Evolutionary conservation across 2,113 vertebrate genomes (phyloP).

Genomic region (Lampris incognitus): DNA sequence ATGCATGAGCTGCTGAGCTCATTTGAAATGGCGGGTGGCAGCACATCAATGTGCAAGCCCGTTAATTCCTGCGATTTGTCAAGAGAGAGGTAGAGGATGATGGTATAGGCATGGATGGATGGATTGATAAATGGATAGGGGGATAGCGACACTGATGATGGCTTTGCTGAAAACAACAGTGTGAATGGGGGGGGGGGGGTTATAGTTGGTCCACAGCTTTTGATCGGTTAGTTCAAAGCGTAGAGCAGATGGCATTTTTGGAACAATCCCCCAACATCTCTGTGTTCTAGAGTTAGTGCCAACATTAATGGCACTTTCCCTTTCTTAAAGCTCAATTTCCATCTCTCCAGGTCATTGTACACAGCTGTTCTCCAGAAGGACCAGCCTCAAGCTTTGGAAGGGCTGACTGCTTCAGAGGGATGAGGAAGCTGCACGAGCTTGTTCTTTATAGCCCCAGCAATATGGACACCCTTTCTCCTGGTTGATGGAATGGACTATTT

Average conservation of each 20-base stretch:
- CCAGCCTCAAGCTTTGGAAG: constrained; percentile 58
- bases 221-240: constrained; percentile 83
- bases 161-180: constrained; percentile 52
- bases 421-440: constrained; percentile 28
- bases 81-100: constrained; percentile 36
- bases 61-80: constrained; percentile 70
- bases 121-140: constrained; percentile 34
- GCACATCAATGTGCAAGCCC: constrained; percentile 70
- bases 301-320: constrained; percentile 62
- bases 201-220: constrained; percentile 76
- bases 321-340: constrained; percentile 80
- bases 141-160: constrained; percentile 26
- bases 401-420: constrained; percentile 42
- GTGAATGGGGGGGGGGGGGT: constrained; percentile 50
- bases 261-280: constrained; percentile 79
- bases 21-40: constrained; percentile 43
- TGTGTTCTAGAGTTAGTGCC: constrained; percentile 62
- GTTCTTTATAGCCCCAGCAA: constrained; percentile 47
- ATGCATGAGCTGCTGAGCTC: constrained; percentile 65
- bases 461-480: constrained; percentile 52
- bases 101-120: constrained; percentile 10
- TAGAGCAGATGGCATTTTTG: constrained; percentile 82
- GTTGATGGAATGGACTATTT: constrained; percentile 45
- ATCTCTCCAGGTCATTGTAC: constrained; percentile 71
- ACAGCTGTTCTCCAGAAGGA: constrained; percentile 78